Percentiles rank a stretch among this genome's conserved stretches.
These are phyloP conservation scores for Megaustenia siamemsis DNA, from an alignment of 2,888 invertebrate genomes.

Conservation along the genomic window DNA sequence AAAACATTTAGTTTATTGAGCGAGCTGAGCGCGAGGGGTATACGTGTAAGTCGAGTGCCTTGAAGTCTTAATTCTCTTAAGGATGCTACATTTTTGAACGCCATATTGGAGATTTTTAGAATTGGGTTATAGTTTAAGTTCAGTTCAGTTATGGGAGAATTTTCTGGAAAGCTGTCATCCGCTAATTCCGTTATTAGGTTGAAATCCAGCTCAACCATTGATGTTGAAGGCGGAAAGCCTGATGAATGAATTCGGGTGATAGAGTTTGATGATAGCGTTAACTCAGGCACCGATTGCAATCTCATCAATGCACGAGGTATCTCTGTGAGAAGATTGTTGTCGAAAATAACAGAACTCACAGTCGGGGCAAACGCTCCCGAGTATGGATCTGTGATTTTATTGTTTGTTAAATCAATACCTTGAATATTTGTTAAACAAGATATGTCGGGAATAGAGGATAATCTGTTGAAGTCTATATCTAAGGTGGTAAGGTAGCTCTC, in stretches of 20 bases:
- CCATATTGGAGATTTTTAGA: background rate
- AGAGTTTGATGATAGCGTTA: background rate
- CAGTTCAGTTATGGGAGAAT: background rate
- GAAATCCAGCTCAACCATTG: background rate
- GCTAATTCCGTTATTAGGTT: background rate
- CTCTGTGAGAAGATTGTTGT: background rate
- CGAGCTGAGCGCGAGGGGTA: background rate
- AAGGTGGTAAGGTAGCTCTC: background rate
- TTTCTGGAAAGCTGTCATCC: background rate
- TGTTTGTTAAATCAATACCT: background rate
- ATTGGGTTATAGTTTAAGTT: background rate
- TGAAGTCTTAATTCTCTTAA: background rate
- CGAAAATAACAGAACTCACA: background rate
- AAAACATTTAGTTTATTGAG: background rate
- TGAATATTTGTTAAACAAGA: background rate
- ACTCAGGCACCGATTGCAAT: background rate
- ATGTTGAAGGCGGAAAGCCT: background rate
- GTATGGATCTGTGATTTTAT: background rate
- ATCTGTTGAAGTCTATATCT: background rate
- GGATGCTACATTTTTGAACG: background rate
- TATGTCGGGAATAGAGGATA: background rate
- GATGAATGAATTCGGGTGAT: background rate
- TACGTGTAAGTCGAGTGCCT: background rate
- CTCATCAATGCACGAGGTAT: background rate
- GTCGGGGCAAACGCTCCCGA: background rate